Evolutionary conservation across 2,113 vertebrate genomes (phyloP).

Genomic region (Cavia porcellus): DNA sequence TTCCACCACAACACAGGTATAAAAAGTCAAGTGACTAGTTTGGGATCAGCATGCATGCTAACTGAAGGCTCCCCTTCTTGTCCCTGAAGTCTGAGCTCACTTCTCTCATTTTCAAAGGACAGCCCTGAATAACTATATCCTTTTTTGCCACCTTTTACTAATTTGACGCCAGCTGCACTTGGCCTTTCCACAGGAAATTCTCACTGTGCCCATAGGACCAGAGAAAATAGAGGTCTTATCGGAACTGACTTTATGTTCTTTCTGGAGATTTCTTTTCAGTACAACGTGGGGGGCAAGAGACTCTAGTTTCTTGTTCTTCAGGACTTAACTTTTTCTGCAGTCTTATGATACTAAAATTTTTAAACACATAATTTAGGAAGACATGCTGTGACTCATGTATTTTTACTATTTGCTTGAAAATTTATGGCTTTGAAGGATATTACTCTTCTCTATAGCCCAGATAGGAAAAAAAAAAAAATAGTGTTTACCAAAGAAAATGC

Average conservation of each 20-base stretch:
- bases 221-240: not conserved
- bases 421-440: not conserved
- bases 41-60: not conserved
- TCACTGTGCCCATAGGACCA: constrained; percentile 4
- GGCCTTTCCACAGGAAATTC: constrained; percentile 24
- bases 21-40: not conserved
- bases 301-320: constrained; percentile 22
- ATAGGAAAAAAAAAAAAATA: not conserved
- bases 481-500: not conserved
- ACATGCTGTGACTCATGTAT: not conserved
- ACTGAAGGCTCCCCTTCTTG: not conserved
- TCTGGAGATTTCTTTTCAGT: not conserved
- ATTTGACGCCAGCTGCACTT: not conserved
- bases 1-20: not conserved
- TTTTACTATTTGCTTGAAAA: constrained; percentile 13
- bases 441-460: not conserved
- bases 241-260: constrained; percentile 10
- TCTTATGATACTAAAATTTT: not conserved
- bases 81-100: not conserved
- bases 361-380: constrained; percentile 37
- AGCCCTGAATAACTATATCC: not conserved
- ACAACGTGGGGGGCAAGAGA: not conserved
- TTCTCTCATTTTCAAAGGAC: constrained; percentile 24
- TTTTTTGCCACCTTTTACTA: not conserved
- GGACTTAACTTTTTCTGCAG: not conserved